Base-by-base conservation (phyloP, 30 jellyfish, hydroid and myxozoan species). In the Chrysaora quinquecirrha region DNA sequence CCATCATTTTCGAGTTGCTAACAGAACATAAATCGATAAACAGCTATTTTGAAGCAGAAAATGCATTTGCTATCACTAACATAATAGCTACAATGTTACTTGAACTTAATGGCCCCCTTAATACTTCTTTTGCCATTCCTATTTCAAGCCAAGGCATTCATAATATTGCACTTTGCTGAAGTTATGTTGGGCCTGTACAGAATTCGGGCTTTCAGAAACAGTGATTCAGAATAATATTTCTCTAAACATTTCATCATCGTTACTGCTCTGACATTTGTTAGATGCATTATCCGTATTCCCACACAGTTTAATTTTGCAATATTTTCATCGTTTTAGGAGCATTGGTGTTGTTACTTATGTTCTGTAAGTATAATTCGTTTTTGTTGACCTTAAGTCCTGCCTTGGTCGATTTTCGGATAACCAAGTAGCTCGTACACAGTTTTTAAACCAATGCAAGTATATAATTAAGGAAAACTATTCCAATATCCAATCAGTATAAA, bases 271-370 rank as follows among this genome's bases (percentile, higher is more conserved):
- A 9, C 58, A 43, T 6, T 6, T 9, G 58, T 52, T 52, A 3
- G 24, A 20, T 19, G 24, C 68, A 10, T 19, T 10, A 20, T 20
- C 12, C 29, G 25, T 52, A 16, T 16, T 10, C 29, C 19, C 25
- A 20, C 27, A 52, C 68, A 10, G 54, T 38, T 38, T 38, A 38
- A 14, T 38, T 6, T 14, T 3, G 54, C 54, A 38, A 20, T 63
- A 27, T n/a, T 63, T 21, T 18, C 34, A 30, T 29, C 4, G 21
- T 75, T 82, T 49, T 77, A 95, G 99, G 99, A 95, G 99, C 72
- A 85, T 95, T 75, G 99, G 99, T 16, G 99, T 95, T 11, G 99
- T 95, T 50, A 56, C 97, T 35, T 95, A 95, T 63, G 99, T 95
- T 28, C 91, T 95, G 99, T 95, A 95, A 95, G 99, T 95, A 30